Conservation (phyloP, 2,888 invertebrate species). For the Acronicta aceris region DNA sequence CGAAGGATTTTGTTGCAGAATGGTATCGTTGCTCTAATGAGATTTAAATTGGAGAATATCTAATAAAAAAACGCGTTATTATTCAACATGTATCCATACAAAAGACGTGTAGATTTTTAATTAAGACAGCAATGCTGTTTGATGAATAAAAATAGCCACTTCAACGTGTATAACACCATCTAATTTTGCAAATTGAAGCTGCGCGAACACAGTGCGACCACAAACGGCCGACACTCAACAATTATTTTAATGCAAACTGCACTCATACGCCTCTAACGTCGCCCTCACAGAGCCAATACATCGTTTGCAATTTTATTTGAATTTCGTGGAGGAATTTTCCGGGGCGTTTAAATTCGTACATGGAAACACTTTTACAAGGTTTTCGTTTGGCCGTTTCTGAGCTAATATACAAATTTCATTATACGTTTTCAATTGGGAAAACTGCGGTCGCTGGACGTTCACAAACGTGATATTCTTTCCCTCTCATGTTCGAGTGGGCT, state of each 20-base stretch:
- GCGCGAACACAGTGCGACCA: constrained; percentile 68
- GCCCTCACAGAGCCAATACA: constrained; percentile 67
- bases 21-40: constrained; percentile 14
- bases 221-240: constrained; percentile 67
- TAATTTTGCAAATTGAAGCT: constrained; percentile 78
- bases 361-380: constrained; percentile 76
- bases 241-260: constrained; percentile 79
- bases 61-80: constrained; percentile 20
- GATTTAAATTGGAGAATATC: constrained; percentile 2
- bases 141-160: constrained; percentile 64
- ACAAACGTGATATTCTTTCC: constrained; percentile 70
- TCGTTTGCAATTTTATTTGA: constrained; percentile 80
- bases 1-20: constrained; percentile 9
- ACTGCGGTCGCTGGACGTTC: constrained; percentile 65
- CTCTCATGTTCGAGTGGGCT: constrained; percentile 65
- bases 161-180: constrained; percentile 65
- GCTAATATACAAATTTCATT: constrained; percentile 79
- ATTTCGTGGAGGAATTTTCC: constrained; percentile 66
- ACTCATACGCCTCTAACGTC: constrained; percentile 68
- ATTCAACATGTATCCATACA: constrained; percentile 27
- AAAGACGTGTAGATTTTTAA: constrained; percentile 54
- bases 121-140: constrained; percentile 57
- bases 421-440: constrained; percentile 73
- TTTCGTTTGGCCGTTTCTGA: constrained; percentile 59
- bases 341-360: constrained; percentile 71